A percentile compares a stretch with the other conserved stretches of the same genome.
These are phyloP conservation scores for Elmis aenea DNA, from an alignment of 2,888 invertebrate species.

Conservation along the genomic window DNA sequence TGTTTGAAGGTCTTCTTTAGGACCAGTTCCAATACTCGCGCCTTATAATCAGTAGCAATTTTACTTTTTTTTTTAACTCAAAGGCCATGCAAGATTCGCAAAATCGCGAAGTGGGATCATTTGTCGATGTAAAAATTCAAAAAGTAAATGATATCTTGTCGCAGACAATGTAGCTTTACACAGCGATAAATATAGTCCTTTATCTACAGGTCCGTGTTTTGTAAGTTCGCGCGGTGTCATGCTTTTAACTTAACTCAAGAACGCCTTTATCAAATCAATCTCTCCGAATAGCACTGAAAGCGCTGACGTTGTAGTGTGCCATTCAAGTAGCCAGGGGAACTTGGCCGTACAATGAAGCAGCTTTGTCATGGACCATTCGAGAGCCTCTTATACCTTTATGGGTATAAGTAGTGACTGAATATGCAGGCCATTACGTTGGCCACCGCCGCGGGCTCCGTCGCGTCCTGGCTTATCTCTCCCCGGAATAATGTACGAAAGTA, in stretches of 20 bases:
- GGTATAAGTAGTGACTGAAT: slow-evolving; percentile 15
- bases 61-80: too few relatives aligned
- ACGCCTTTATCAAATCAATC: slow-evolving; percentile 47
- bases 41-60: too few relatives aligned
- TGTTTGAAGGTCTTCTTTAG: too few relatives aligned
- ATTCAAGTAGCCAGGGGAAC: slow-evolving; percentile 39
- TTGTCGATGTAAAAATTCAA: too few relatives aligned
- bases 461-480: slow-evolving; percentile 12
- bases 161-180: too few relatives aligned
- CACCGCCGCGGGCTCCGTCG: slow-evolving; percentile 10
- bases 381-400: slow-evolving; percentile 28
- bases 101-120: too few relatives aligned
- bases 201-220: slow-evolving; percentile 11
- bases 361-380: slow-evolving; percentile 40
- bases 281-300: slow-evolving; percentile 41
- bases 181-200: slow-evolving; percentile 19
- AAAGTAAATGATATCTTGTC: too few relatives aligned
- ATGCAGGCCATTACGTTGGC: slow-evolving; percentile 17
- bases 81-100: too few relatives aligned
- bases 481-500: slow-evolving; percentile 7
- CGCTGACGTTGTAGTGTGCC: slow-evolving; percentile 42
- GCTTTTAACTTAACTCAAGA: slow-evolving; percentile 35
- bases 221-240: slow-evolving; percentile 19
- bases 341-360: slow-evolving; percentile 35
- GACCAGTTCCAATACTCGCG: too few relatives aligned